A percentile compares a stretch with the other conserved stretches of the same genome.
These are phyloP conservation scores for Chelidonichthys spinosus DNA, from an alignment of 2,797 vertebrate species.

Conservation along the genomic window DNA sequence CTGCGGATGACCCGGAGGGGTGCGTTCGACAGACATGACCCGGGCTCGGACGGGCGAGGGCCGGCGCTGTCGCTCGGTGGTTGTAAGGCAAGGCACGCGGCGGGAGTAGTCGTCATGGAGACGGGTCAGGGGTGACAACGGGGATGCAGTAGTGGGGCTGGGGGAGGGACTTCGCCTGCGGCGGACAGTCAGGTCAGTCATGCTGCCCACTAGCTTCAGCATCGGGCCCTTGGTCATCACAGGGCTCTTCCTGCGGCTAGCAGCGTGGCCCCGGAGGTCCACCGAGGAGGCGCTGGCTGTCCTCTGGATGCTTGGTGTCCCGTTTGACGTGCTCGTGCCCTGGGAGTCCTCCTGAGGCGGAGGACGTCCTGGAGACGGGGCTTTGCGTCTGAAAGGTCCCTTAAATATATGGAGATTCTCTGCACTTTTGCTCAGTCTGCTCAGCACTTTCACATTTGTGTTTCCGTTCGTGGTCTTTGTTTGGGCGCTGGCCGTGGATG, in stretches of 20 bases:
- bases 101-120: conserved; percentile 96
- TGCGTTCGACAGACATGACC: conserved; percentile 44
- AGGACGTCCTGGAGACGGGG: conserved; percentile 76
- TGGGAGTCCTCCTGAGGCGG: conserved; percentile 76
- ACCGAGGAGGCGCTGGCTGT: conserved; percentile 83
- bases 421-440: conserved; percentile 91
- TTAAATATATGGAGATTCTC: conserved; percentile 91
- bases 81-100: conserved; percentile 84
- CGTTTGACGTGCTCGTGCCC: conserved; percentile 55
- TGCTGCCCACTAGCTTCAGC: conserved; percentile 89
- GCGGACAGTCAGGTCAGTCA: conserved; percentile 86
- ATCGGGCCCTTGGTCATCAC: conserved; percentile 86
- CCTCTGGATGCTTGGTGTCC: conserved; percentile 77
- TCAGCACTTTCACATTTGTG: conserved; percentile 77
- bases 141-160: conserved; percentile 59
- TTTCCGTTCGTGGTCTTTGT: conserved; percentile 51
- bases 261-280: conserved; percentile 70
- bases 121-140: conserved; percentile 82
- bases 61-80: conserved; percentile 82
- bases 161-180: conserved; percentile 76
- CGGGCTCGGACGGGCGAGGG: conserved; percentile 65
- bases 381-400: conserved; percentile 89
- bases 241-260: conserved; percentile 81
- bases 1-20: conserved; percentile 59
- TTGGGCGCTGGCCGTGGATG: conserved; percentile 43